phyloP scores from a whole-genome alignment of 2,113 vertebrate species.

The Lanius ludovicianus region DNA sequence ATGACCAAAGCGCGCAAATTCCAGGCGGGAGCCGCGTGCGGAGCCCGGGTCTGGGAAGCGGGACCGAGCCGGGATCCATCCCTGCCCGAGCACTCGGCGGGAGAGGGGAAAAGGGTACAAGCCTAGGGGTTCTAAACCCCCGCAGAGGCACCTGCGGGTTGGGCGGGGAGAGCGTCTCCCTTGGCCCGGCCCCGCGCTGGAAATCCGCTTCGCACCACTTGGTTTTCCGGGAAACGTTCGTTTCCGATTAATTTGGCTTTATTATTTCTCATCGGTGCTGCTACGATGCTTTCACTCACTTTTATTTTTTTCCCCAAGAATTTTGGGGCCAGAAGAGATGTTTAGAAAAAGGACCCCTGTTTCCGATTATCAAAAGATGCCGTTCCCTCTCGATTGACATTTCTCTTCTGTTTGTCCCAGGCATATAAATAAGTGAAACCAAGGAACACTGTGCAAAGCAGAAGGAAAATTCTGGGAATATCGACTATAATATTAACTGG shows the following conservation, averaged over 20 bases:
- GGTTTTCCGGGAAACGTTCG: not conserved
- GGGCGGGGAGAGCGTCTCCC: not conserved
- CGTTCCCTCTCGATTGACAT: not conserved
- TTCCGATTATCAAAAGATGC: not conserved
- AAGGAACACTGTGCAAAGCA: not conserved
- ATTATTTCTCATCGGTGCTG: not conserved
- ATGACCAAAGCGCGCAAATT: not conserved
- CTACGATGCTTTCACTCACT: not conserved
- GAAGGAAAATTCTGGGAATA: not conserved
- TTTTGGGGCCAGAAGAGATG: not conserved
- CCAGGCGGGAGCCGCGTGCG: not conserved
- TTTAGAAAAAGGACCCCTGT: not conserved
- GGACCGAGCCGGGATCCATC: not conserved
- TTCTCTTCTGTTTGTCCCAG: not conserved
- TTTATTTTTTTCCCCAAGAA: not conserved
- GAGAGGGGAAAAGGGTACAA: not conserved
- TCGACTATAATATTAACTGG: not conserved
- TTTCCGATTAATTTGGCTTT: not conserved
- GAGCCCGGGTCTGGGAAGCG: not conserved
- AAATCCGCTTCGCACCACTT: not conserved
- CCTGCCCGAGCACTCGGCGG: not conserved
- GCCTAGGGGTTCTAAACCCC: not conserved
- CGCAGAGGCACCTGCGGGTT: not conserved
- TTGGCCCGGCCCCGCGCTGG: not conserved
- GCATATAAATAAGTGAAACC: not conserved